Evolutionary conservation across 2,113 vertebrate genomes (phyloP).

Genomic region (Paradisaea rubra): DNA sequence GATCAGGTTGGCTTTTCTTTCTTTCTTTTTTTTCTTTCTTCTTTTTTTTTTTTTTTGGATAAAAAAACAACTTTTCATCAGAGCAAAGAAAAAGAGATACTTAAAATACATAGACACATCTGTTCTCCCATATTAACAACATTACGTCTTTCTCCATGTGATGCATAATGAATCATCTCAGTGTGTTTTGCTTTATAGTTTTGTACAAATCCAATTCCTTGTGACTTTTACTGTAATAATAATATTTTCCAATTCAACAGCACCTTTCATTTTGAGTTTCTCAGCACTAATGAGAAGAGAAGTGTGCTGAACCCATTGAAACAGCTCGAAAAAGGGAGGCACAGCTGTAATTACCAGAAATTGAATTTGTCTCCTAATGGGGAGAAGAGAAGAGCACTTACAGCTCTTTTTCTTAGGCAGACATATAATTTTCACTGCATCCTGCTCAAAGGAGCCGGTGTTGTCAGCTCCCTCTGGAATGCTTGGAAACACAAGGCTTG

Average conservation of each 20-base stretch:
- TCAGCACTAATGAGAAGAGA: not conserved
- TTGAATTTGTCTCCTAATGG: not conserved
- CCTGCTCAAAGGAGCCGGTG: not conserved
- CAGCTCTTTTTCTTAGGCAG: not conserved
- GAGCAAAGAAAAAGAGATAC: not conserved
- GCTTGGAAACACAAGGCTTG: not conserved
- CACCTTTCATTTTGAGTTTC: not conserved
- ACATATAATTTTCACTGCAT: not conserved
- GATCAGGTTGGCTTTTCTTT: not conserved
- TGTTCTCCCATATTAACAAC: constrained; percentile 58
- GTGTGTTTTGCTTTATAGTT: constrained; percentile 51
- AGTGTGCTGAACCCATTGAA: not conserved
- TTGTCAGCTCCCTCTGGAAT: not conserved
- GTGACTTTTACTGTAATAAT: constrained; percentile 29
- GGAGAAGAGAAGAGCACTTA: not conserved
- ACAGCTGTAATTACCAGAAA: not conserved
- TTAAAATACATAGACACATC: constrained; percentile 49
- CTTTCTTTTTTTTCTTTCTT: not conserved
- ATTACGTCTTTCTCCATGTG: constrained; percentile 49
- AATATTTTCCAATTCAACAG: constrained; percentile 45
- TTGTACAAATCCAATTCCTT: constrained; percentile 30
- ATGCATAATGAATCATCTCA: constrained; percentile 56
- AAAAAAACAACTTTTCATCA: constrained; percentile 21
- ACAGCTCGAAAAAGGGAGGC: not conserved
- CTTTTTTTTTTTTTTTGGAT: not conserved